Conservation (phyloP, 2,113 vertebrate species). For the Microcebus jonahi region DNA sequence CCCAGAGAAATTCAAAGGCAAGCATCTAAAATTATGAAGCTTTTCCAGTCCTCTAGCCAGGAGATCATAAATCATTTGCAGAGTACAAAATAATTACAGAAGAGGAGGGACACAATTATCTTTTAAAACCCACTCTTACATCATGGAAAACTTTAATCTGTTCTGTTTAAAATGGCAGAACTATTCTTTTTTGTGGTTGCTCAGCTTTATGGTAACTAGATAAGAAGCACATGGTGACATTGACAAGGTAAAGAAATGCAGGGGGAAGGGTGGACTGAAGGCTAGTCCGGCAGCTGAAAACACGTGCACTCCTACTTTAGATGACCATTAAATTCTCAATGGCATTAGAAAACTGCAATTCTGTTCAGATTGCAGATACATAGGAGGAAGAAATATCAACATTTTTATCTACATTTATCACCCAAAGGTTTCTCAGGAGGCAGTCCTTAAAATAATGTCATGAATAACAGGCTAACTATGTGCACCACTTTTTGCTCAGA, state of each 20-base stretch:
- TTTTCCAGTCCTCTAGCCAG: neutral
- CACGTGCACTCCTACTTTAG: neutral
- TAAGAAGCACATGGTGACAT: neutral
- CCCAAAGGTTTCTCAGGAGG: neutral
- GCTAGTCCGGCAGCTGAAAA: neutral
- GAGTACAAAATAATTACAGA: slow-evolving; percentile 48
- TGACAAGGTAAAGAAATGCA: neutral
- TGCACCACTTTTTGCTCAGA: neutral
- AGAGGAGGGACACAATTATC: neutral
- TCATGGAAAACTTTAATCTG: neutral
- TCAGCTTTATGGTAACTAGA: neutral
- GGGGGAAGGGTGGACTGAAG: neutral
- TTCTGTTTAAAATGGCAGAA: neutral
- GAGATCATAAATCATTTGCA: slow-evolving; percentile 56
- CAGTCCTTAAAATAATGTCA: neutral
- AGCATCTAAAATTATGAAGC: slow-evolving; percentile 27
- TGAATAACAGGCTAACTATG: neutral
- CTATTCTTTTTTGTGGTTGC: neutral
- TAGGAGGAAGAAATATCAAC: neutral
- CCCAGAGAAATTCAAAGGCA: neutral
- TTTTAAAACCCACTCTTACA: neutral
- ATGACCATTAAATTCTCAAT: neutral
- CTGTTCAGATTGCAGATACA: neutral
- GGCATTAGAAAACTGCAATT: neutral
- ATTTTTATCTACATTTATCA: slow-evolving; percentile 4